Conservation (phyloP, 1,140 invertebrate genomes). For the Heterodera schachtii region DNA sequence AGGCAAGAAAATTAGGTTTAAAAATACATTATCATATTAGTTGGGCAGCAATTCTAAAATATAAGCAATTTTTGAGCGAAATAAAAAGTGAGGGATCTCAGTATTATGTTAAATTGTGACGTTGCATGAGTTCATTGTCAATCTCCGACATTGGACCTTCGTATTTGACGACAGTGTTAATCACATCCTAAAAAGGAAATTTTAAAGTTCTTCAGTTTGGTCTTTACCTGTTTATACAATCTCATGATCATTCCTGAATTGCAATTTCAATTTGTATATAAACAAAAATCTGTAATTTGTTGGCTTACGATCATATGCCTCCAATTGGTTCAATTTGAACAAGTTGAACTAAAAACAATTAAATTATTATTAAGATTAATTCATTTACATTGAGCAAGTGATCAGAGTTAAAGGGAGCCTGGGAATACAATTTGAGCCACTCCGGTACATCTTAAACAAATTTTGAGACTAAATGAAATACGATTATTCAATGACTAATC, state of each 20-base stretch:
- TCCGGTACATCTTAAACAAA: conserved; percentile 42
- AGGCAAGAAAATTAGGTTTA: background rate
- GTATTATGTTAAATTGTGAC: conserved; percentile 10
- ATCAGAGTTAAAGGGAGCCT: conserved; percentile 51
- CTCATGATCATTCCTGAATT: conserved; percentile 48
- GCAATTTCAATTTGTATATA: conserved; percentile 15
- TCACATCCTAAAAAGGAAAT: conserved; percentile 37
- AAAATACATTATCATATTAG: background rate
- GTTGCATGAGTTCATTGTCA: conserved; percentile 43
- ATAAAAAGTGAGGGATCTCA: background rate
- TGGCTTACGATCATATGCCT: conserved; percentile 35
- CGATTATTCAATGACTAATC: background rate
- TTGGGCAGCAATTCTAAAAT: background rate
- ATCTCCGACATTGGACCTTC: conserved; percentile 49
- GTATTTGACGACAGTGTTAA: conserved; percentile 56
- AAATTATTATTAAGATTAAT: background rate
- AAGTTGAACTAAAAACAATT: conserved; percentile 44
- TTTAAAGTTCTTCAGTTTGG: background rate
- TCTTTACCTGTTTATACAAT: conserved; percentile 42
- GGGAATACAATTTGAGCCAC: conserved; percentile 44
- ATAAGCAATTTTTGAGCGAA: background rate
- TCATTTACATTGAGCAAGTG: conserved; percentile 46
- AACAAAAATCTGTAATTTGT: background rate
- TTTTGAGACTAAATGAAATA: background rate
- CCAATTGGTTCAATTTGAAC: conserved; percentile 47